A percentile compares a stretch with the other conserved stretches of the same genome.
Evolutionary conservation across 2,113 vertebrate genomes (phyloP).

Genomic region (Laterallus jamaicensis): DNA sequence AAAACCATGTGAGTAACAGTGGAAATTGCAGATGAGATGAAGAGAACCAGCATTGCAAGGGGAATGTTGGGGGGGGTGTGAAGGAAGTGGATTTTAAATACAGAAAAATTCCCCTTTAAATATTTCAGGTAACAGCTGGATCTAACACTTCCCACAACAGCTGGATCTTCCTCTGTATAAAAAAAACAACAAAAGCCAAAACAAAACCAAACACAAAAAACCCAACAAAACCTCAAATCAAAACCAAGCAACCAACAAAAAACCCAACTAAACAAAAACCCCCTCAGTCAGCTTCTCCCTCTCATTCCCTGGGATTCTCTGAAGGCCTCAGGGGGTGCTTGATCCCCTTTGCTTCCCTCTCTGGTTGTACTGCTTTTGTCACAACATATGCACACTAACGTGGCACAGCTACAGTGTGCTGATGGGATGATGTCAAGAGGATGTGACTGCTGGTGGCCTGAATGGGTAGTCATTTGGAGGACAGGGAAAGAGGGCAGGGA

Average conservation of each 20-base stretch:
- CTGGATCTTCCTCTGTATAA: conserved; percentile 3
- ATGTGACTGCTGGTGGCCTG: neutral
- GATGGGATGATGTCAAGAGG: neutral
- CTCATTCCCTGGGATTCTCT: neutral
- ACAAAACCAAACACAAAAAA: neutral
- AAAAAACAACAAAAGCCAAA: too few species aligned
- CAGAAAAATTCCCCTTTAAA: conserved; percentile 28
- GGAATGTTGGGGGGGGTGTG: neutral
- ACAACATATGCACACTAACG: neutral
- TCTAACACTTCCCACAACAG: conserved; percentile 4
- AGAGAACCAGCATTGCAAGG: neutral
- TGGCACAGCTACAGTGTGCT: neutral
- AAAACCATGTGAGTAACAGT: neutral
- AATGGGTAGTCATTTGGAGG: neutral
- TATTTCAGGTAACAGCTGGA: conserved; percentile 57
- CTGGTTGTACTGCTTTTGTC: neutral
- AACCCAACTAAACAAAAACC: too few species aligned
- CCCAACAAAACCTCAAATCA: neutral
- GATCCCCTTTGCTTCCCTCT: neutral
- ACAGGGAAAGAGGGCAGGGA: neutral
- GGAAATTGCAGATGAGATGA: neutral
- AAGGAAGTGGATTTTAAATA: neutral
- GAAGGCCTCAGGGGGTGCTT: neutral
- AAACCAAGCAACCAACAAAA: neutral
- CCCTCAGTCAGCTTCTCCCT: neutral